Conservation (phyloP, 2,797 vertebrate genomes). For the Sarcoramphus papa region DNA sequence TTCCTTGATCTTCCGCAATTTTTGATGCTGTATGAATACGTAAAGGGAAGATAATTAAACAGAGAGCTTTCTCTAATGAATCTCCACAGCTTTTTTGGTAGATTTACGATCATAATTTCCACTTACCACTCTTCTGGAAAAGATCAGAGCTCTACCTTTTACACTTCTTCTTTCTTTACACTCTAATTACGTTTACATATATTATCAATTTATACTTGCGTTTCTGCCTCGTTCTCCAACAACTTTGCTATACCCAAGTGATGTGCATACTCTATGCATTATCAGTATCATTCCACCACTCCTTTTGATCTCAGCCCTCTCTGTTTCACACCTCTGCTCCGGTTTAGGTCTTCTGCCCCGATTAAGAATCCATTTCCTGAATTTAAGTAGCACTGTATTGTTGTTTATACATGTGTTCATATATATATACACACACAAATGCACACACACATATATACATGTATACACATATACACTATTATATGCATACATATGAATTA, state of each 20-base stretch:
- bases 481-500: neutral
- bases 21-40: neutral
- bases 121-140: neutral
- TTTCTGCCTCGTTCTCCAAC: neutral
- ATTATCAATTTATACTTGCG: neutral
- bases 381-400: neutral
- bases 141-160: neutral
- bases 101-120: neutral
- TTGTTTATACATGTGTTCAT: neutral
- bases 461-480: neutral
- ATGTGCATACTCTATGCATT: neutral
- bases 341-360: neutral
- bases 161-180: neutral
- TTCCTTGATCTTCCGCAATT: neutral
- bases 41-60: neutral
- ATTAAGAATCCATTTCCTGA: neutral
- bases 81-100: neutral
- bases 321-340: neutral
- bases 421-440: too few relatives aligned
- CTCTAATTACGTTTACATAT: accelerated
- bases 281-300: neutral
- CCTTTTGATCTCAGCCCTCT: neutral
- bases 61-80: neutral
- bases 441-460: accelerated
- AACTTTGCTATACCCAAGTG: neutral